Evolutionary conservation across 1,140 invertebrate species (phyloP).

Genomic region (Archegozetes longisetosus): DNA sequence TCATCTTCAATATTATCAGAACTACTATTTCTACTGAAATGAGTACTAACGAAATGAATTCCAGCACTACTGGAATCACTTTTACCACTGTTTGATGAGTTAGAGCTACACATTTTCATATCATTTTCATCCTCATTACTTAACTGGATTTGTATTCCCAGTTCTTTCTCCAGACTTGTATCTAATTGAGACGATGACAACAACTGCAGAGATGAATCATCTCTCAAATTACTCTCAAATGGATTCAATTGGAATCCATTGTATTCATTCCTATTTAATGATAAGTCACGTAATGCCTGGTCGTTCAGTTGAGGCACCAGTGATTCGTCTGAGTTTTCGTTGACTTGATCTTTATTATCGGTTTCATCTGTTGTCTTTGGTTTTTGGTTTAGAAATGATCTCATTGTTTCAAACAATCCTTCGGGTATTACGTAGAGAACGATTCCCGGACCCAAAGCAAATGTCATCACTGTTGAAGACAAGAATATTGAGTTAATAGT

Average conservation of each 20-base stretch:
- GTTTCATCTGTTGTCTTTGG: background rate
- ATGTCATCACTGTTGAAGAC: background rate
- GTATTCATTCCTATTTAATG: too few relatives aligned
- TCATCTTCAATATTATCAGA: background rate
- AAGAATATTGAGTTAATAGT: background rate
- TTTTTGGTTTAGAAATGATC: background rate
- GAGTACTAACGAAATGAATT: background rate
- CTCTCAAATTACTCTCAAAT: too few relatives aligned
- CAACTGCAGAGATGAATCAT: background rate
- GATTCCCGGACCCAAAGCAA: constrained; percentile 11
- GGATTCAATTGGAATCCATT: too few relatives aligned
- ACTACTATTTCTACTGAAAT: background rate
- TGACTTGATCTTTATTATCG: background rate
- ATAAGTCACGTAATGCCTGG: too few relatives aligned
- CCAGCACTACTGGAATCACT: background rate
- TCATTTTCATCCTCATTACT: background rate
- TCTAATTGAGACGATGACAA: background rate
- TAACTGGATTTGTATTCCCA: background rate
- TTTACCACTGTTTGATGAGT: background rate
- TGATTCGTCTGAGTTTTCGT: too few relatives aligned
- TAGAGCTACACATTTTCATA: background rate
- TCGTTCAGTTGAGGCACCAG: too few relatives aligned
- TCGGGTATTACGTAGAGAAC: background rate
- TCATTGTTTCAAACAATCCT: background rate
- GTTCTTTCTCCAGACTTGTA: background rate